Evolutionary conservation across 2,113 vertebrate species (phyloP).

Genomic region (Toxostoma redivivum): DNA sequence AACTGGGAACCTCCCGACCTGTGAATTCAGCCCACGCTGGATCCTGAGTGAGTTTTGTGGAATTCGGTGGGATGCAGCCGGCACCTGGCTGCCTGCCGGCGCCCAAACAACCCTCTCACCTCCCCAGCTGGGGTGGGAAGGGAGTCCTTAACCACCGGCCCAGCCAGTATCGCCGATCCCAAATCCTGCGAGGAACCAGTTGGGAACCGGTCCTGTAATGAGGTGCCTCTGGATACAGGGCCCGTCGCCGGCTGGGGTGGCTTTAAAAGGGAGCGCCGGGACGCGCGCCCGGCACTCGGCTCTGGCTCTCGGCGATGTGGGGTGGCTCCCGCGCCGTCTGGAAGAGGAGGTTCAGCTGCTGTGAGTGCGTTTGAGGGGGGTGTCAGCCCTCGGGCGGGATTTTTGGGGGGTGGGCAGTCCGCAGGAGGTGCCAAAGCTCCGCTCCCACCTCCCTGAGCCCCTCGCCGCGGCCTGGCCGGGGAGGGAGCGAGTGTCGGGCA

Average conservation of each 20-base stretch:
- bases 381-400: accelerated
- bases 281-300: background rate
- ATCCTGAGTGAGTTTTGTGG: background rate
- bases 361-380: background rate
- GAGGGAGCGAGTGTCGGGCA: accelerated
- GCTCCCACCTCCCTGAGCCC: accelerated
- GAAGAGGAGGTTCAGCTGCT: conserved; percentile 47
- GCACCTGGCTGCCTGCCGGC: background rate
- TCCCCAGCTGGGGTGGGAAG: background rate
- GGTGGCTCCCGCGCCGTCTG: conserved; percentile 12
- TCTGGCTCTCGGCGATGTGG: conserved; percentile 11
- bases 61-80: background rate
- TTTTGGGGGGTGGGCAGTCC: background rate
- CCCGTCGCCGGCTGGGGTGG: background rate
- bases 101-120: background rate
- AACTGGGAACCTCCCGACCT: accelerated
- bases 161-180: conserved; percentile 29
- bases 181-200: background rate
- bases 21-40: background rate
- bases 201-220: conserved; percentile 47
- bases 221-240: conserved; percentile 19
- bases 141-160: background rate
- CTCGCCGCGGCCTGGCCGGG: accelerated
- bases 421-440: background rate
- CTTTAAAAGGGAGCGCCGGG: conserved; percentile 13